A percentile compares a stretch with the other conserved stretches of the same genome.
Evolutionary conservation across 1,140 invertebrate species (phyloP).

Genomic region (Psilanteris sp.): DNA sequence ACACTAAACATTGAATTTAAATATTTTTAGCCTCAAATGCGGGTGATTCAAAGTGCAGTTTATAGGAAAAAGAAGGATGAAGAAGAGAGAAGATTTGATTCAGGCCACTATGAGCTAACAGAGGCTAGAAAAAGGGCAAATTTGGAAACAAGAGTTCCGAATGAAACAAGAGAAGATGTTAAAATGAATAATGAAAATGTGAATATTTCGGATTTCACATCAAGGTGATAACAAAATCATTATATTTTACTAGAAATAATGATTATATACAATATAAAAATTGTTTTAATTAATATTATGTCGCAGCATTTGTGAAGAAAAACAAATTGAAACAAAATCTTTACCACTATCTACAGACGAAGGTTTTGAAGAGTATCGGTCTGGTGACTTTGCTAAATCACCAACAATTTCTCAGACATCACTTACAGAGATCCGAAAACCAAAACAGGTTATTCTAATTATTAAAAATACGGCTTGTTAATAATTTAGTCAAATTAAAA

Average conservation of each 20-base stretch:
- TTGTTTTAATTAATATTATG: no score
- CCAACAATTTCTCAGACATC: slow-evolving; percentile 72
- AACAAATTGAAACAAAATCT: slow-evolving; percentile 71
- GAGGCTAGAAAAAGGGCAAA: slow-evolving; percentile 76
- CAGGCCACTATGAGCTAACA: slow-evolving; percentile 83
- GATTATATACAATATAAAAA: no score
- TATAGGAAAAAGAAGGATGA: slow-evolving; percentile 76
- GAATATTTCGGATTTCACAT: no score
- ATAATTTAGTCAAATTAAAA: no score
- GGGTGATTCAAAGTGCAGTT: slow-evolving; percentile 60
- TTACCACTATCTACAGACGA: slow-evolving; percentile 83
- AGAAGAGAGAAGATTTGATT: slow-evolving; percentile 85
- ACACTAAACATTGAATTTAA: not conserved
- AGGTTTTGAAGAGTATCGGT: slow-evolving; percentile 83
- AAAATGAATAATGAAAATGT: no score
- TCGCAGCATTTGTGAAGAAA: slow-evolving; percentile 66
- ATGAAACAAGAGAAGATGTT: no score
- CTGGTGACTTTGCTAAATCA: slow-evolving; percentile 78
- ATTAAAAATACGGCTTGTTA: no score
- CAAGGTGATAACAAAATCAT: no score
- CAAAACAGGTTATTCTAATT: slow-evolving; percentile 18
- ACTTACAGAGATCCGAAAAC: slow-evolving; percentile 68
- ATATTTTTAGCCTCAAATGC: slow-evolving; percentile 52
- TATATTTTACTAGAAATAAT: no score
- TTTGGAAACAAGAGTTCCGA: no score